Conservation (phyloP, 2,113 vertebrate genomes). For the Menidia beryllina region DNA sequence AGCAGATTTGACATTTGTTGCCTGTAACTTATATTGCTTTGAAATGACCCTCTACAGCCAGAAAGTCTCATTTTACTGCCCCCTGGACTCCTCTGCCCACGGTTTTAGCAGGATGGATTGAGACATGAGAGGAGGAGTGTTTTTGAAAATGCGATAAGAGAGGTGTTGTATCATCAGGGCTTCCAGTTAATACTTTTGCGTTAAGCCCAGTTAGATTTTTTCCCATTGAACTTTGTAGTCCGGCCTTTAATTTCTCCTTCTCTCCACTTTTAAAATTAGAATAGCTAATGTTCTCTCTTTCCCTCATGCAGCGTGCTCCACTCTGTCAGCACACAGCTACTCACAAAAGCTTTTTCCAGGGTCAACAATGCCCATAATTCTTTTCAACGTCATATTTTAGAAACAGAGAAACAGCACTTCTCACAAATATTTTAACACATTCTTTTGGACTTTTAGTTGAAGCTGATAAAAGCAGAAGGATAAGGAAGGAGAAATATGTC, state of each 20-base stretch:
- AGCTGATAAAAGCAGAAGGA: slow-evolving; percentile 12
- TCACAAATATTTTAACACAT: slow-evolving; percentile 1
- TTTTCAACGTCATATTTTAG: neutral
- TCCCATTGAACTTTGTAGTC: slow-evolving; percentile 56
- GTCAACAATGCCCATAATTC: neutral
- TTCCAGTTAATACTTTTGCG: slow-evolving; percentile 23
- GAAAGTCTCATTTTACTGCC: too few species aligned
- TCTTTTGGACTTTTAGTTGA: neutral
- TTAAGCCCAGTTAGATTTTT: slow-evolving; percentile 49
- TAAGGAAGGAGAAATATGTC: neutral
- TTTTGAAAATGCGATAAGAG: too few species aligned
- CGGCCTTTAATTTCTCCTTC: slow-evolving; percentile 60
- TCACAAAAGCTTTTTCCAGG: slow-evolving; percentile 21
- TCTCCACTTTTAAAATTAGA: slow-evolving; percentile 68
- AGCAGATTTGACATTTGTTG: too few species aligned
- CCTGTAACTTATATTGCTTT: too few species aligned
- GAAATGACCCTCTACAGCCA: too few species aligned
- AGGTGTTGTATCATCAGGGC: too few species aligned
- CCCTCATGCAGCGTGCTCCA: slow-evolving; percentile 39
- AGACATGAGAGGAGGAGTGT: too few species aligned
- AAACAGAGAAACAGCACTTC: neutral
- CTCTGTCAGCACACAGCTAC: slow-evolving; percentile 39
- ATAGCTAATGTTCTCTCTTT: slow-evolving; percentile 60
- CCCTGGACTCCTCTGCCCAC: too few species aligned
- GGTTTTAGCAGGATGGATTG: too few species aligned